Conservation (phyloP, 1,140 invertebrate genomes). For the Hestina assimilis region DNA sequence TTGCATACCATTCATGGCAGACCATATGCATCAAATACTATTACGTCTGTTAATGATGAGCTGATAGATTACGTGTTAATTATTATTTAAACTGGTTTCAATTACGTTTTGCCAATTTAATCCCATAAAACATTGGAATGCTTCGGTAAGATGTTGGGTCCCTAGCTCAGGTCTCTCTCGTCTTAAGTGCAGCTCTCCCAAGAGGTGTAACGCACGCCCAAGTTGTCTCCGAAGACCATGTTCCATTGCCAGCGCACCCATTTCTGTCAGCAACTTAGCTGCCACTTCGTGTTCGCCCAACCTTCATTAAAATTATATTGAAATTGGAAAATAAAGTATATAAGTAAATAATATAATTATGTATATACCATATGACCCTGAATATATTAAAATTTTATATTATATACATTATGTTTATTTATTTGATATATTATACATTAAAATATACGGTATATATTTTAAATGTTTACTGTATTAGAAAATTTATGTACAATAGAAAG, state of each 20-base stretch:
- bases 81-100: background rate
- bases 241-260: conserved; percentile 65
- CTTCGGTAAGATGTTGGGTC: conserved; percentile 63
- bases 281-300: conserved; percentile 56
- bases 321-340: background rate
- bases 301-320: conserved; percentile 27
- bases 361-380: background rate
- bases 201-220: conserved; percentile 59
- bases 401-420: too few relatives aligned
- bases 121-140: conserved; percentile 68
- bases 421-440: too few relatives aligned
- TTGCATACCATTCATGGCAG: too few relatives aligned
- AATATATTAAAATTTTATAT: background rate
- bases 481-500: too few relatives aligned
- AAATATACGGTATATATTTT: too few relatives aligned
- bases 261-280: conserved; percentile 58
- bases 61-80: too few relatives aligned
- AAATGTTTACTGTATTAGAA: too few relatives aligned
- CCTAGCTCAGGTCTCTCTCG: conserved; percentile 61
- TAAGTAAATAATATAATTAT: background rate
- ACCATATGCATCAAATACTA: too few relatives aligned
- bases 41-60: too few relatives aligned
- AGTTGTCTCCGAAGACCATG: conserved; percentile 51
- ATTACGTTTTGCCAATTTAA: conserved; percentile 40
- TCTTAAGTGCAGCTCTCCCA: conserved; percentile 64